Conservation (phyloP, 2,888 invertebrate species). For the Athripsodes cinereus region DNA sequence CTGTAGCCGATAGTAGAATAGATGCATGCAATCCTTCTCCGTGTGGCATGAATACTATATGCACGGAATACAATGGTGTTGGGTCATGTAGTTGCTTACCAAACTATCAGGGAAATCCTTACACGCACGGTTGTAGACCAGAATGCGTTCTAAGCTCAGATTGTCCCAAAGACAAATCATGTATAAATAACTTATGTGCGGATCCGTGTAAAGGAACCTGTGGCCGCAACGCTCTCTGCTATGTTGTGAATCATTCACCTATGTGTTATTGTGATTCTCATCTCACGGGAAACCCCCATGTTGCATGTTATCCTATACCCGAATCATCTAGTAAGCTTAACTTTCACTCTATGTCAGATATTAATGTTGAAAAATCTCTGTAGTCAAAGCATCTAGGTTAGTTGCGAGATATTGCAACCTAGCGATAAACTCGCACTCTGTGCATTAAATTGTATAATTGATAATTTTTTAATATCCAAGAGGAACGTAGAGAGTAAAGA, state of each 20-base stretch:
- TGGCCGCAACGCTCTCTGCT: conserved; percentile 50
- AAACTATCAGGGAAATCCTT: conserved; percentile 60
- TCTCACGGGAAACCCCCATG: conserved; percentile 56
- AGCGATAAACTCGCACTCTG: too few species aligned
- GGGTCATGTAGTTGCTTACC: conserved; percentile 59
- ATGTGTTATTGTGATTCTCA: conserved; percentile 56
- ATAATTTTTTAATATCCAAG: too few species aligned
- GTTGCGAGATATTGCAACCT: too few species aligned
- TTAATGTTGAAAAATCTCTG: neutral
- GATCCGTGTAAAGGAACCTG: conserved; percentile 49
- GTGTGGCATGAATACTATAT: conserved; percentile 62
- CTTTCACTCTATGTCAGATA: too few species aligned
- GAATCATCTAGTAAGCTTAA: conserved; percentile 36
- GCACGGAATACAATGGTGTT: conserved; percentile 56
- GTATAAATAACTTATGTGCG: conserved; percentile 61
- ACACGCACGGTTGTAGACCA: conserved; percentile 58
- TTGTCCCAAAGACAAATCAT: conserved; percentile 57
- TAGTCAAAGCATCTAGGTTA: neutral
- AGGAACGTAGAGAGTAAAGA: too few species aligned
- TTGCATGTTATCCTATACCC: conserved; percentile 35
- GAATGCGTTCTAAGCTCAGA: conserved; percentile 63
- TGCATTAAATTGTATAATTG: too few species aligned
- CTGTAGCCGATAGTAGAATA: conserved; percentile 40
- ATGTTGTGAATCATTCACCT: conserved; percentile 60
- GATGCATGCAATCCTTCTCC: conserved; percentile 59